Evolutionary conservation across 2,888 invertebrate genomes (phyloP).

Genomic region (Diaphora mendica): DNA sequence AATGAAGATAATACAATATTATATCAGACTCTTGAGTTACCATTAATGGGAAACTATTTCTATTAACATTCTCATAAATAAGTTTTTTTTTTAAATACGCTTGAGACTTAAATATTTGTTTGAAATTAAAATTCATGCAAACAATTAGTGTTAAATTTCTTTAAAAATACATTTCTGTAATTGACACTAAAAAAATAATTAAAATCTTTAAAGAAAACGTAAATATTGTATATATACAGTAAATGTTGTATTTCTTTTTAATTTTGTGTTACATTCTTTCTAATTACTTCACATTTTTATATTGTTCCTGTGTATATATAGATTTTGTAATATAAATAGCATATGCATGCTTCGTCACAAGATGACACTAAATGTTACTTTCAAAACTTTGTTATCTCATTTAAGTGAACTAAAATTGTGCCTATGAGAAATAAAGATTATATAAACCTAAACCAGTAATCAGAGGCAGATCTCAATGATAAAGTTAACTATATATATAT

Average conservation of each 20-base stretch:
- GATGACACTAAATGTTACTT: no score
- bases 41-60: conserved; percentile 31
- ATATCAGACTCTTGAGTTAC: conserved; percentile 44
- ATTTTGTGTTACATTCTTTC: no score
- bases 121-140: not conserved
- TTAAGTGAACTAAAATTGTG: no score
- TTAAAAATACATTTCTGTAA: not conserved
- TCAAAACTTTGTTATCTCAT: no score
- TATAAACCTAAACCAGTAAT: not conserved
- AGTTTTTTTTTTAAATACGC: not conserved
- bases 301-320: no score
- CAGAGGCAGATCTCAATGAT: not conserved
- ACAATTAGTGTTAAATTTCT: not conserved
- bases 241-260: no score
- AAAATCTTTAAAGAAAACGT: not conserved
- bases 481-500: not conserved
- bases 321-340: no score
- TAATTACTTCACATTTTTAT: no score
- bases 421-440: no score
- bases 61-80: conserved; percentile 7
- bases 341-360: no score
- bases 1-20: conserved; percentile 36
- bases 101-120: conserved; percentile 1
- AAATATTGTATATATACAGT: no score
- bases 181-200: not conserved